A percentile compares a stretch with the other conserved stretches of the same genome.
These are phyloP conservation scores for Notechis scutatus DNA, from an alignment of 2,113 vertebrate species.

Conservation along the genomic window DNA sequence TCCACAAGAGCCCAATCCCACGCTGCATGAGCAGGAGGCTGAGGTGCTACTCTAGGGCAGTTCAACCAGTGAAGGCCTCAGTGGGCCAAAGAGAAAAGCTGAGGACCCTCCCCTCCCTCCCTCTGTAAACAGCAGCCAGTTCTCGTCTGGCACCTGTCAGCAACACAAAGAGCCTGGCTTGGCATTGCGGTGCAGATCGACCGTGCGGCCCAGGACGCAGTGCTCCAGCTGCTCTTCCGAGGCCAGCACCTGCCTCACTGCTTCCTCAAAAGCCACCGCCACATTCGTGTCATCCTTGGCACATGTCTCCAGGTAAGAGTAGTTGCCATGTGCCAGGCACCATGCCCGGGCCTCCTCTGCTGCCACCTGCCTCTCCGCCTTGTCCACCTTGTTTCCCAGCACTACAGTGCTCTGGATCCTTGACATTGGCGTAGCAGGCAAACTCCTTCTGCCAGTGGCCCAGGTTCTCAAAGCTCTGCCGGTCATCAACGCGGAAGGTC, in stretches of 20 bases:
- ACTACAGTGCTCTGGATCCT: slow-evolving; percentile 88
- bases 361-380: slow-evolving; percentile 83
- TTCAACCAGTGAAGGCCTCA: too few relatives aligned
- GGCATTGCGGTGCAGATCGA: slow-evolving; percentile 87
- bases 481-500: slow-evolving; percentile 93
- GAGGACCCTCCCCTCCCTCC: too few relatives aligned
- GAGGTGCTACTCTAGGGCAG: not conserved
- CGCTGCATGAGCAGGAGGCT: not conserved
- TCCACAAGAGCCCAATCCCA: not conserved
- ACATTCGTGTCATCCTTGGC: slow-evolving; percentile 98
- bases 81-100: not conserved
- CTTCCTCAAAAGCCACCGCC: slow-evolving; percentile 90
- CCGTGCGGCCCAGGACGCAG: slow-evolving; percentile 83
- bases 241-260: slow-evolving; percentile 88
- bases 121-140: not conserved
- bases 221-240: slow-evolving; percentile 91
- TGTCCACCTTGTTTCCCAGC: slow-evolving; percentile 94
- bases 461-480: slow-evolving; percentile 95
- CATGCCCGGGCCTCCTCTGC: slow-evolving; percentile 87
- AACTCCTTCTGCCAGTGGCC: slow-evolving; percentile 95
- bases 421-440: slow-evolving; percentile 90
- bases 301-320: slow-evolving; percentile 95
- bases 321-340: slow-evolving; percentile 90
- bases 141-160: slow-evolving; percentile 57
- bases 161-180: slow-evolving; percentile 87